Evolutionary conservation across 1,140 invertebrate species (phyloP).

Genomic region (Trypoxylus dichotomus): DNA sequence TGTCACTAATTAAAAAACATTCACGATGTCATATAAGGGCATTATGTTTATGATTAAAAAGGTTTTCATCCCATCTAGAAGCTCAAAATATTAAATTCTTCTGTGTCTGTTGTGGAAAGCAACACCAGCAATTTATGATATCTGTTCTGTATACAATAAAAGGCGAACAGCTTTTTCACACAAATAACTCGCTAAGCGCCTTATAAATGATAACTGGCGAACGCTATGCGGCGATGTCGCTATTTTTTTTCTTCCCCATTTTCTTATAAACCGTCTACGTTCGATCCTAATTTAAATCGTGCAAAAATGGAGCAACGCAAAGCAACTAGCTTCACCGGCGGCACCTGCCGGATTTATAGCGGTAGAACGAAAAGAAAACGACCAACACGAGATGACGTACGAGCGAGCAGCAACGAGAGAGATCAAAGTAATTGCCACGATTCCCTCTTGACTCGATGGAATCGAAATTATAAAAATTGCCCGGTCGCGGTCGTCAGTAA

Average conservation of each 20-base stretch:
- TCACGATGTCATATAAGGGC: not conserved
- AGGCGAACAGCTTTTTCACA: not conserved
- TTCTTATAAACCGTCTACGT: conserved; percentile 1
- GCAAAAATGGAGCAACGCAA: conserved; percentile 16
- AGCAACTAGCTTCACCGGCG: not conserved
- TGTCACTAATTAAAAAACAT: too few species aligned
- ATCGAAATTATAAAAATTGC: conserved; percentile 14
- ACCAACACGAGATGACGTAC: conserved; percentile 1
- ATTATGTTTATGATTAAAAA: not conserved
- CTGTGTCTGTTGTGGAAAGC: not conserved
- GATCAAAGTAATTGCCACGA: conserved; percentile 9
- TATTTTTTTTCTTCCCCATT: not conserved
- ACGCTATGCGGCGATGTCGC: not conserved
- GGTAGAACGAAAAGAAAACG: conserved; percentile 5
- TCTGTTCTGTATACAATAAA: not conserved
- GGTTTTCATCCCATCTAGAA: not conserved
- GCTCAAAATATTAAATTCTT: not conserved
- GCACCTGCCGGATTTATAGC: conserved; percentile 13
- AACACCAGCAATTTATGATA: not conserved
- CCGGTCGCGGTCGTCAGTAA: conserved; percentile 5
- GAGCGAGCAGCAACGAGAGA: not conserved
- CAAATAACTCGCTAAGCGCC: not conserved
- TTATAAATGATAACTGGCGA: not conserved
- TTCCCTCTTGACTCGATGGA: conserved; percentile 4
- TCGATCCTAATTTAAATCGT: conserved; percentile 18